Conservation (phyloP, 2,888 invertebrate genomes). For the Cataglyphis altisquamis region DNA sequence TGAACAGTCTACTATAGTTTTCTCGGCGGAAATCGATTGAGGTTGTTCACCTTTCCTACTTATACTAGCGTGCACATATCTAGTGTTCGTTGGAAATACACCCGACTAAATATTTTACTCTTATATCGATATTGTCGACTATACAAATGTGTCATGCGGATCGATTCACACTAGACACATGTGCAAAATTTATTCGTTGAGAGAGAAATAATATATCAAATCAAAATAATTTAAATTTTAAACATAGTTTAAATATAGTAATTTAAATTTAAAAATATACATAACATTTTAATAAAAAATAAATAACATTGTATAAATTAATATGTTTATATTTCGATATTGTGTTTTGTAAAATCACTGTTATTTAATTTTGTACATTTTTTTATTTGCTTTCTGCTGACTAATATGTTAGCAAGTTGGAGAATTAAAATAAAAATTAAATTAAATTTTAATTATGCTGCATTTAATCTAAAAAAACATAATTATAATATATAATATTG, state of each 20-base stretch:
- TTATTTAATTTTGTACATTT: neutral
- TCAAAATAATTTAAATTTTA: slow-evolving; percentile 6
- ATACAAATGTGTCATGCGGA: slow-evolving; percentile 38
- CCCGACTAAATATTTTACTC: slow-evolving; percentile 70
- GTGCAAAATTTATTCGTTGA: slow-evolving; percentile 2
- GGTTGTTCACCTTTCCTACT: slow-evolving; percentile 49
- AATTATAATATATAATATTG: slow-evolving; percentile 73
- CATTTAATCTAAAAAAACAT: slow-evolving; percentile 79
- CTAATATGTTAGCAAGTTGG: neutral
- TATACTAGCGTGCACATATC: slow-evolving; percentile 29
- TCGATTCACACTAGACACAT: slow-evolving; percentile 59
- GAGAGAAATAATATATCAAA: slow-evolving; percentile 4
- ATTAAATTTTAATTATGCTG: slow-evolving; percentile 77
- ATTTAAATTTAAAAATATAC: neutral
- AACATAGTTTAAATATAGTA: neutral
- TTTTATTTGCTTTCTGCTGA: neutral
- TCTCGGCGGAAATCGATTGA: slow-evolving; percentile 40
- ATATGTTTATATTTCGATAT: neutral
- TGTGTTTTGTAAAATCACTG: neutral
- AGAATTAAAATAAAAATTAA: slow-evolving; percentile 50
- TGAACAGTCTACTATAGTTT: slow-evolving; percentile 25
- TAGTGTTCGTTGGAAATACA: slow-evolving; percentile 34
- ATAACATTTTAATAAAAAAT: neutral
- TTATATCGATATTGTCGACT: slow-evolving; percentile 42
- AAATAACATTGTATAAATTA: neutral